Base-by-base conservation (phyloP, 2,888 invertebrate species). In the Rhingia rostrata region DNA sequence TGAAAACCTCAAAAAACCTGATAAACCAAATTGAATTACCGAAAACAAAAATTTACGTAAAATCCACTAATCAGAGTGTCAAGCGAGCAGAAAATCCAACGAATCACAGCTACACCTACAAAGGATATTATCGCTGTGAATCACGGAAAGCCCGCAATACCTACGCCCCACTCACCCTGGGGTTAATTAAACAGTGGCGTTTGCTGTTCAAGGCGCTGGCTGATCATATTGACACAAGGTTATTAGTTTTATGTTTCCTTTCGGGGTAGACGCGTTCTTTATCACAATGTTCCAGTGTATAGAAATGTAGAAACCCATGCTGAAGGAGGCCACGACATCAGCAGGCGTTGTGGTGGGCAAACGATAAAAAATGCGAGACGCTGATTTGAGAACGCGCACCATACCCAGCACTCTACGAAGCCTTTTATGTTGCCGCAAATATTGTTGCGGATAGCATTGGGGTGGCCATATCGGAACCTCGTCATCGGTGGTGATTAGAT, bases 211-310 rank as follows among this genome's bases (percentile, higher is more conserved):
- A 70, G 54, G 47, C 61, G 61, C 61, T 78, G 77, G 61, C 61
- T 78, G 77, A 78, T 78, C 77, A 70, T 78, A 78, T 78, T 78
- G 77, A 78, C 77, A 78, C 70, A 63, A 78, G 39, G 70, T 78
- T 78, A 78, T 78, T 78, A 78, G 78, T 70, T 78, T 70, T 64
- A 56, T 70, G 70, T 78, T 78, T 72, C 70, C 63, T 56, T 78
- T 53, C 67, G 54, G 67, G 66, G 51, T 32, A 35, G 58, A 43
- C 53, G 58, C 32, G 32, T 49, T 74, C 49, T 66, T 74, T 74
- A 74, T 74, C 74, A 49, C 56, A 74, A 74, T 74, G 74, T 66
- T 66, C 58, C 66, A 74, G 74, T 74, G 49, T 58, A 66, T 41
- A 56, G 56, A 64, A 74, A 66, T 74, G 49, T 58, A 66, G 49